Base-by-base conservation (phyloP, 2,888 invertebrate genomes). In the Agrenia bidenticulata region DNA sequence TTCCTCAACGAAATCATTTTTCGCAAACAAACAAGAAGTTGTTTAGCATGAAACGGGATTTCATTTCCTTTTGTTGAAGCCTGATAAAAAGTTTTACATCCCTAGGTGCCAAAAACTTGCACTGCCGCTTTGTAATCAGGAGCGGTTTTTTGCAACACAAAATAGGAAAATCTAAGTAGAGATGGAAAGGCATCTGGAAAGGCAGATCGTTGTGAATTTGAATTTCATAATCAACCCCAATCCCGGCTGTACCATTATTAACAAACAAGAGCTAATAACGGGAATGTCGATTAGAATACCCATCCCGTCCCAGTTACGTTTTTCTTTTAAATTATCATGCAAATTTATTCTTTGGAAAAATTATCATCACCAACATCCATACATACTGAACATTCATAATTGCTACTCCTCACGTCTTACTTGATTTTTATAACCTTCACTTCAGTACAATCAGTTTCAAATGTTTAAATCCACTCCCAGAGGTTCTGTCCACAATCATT, bases 41-140 rank as follows among this genome's bases (percentile, higher is more conserved):
- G 24, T 51, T 24, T 24, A 51, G 32, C 68, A 61, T 54, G 64
- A 70, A 72, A 72, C 72, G 72, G 72, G 72, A 72, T 72, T 72
- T 68, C 61, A 67, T 68, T 72, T 70, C 67, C 72, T 72, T 70
- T 66, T 67, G 67, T 63, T 67, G 32, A 32, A 32, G 32, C 32
- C 32, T 32, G 32, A 32, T 60, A 69, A 61, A 62, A 32, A 32
- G 11, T 11, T 11, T 32, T 32, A 32, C 32, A 32, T 32, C 32
- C 32, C 32, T 32, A 32, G 32, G 32, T 32, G 32, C 32, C 32
- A 32, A 32, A 32, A 32, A 32, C 32, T 32, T 32, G 32, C 32
- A 32, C 4, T 32, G 32, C 32, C 11, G 32, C 5, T 32, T 32
- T 4, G 32, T 32, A 32, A 32, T 32, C 32, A 32, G 32, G 32